Base-by-base conservation (phyloP, 2,888 invertebrate genomes). In the Acronicta psi region DNA sequence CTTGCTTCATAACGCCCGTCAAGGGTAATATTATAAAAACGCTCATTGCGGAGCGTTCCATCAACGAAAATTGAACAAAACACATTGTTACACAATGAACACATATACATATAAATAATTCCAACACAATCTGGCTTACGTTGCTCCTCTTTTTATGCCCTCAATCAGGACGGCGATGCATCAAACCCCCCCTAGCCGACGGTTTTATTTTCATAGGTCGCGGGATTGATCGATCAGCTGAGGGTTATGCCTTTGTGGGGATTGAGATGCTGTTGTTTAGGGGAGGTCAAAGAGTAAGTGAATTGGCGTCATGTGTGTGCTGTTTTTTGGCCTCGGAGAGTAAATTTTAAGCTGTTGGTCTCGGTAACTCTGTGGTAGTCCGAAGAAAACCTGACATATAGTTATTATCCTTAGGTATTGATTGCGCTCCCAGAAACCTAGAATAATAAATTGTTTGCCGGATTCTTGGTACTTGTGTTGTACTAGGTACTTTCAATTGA, bases 121-220 rank as follows among this genome's bases (percentile, higher is more conserved):
- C 69, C 31, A 45, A 9, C 37, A 31, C 45, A 47, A 68, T 60
- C 50, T 16, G 34, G 23, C 16, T n/a, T 1, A 25, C 51, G 68
- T 73, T 59, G 63, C 63, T 53, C 70, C 34, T 52, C 31, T 54
- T 59, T 62, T 69, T 70, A 68, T 59, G 45, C 14, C 44, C 36
- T 37, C 51, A 69, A 68, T 62, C 73, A 47, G 42, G 60, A 44
- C 10, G 36, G 51, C 17, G 63, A 70, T 70, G 69, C 70, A 70
- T 73, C 69, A 73, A 62, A 59, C 31, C 23, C 52, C 52, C 36
- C 41, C 49, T 55, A 44, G 9, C 17, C 31, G n/a, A 13, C 25
- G 25, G 9, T 41, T 49, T 66, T 67, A 67, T 66, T 57, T 71
- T 45, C 60, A 60, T 55, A 40, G 62, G 69, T 62, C 47, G 17